A percentile compares a stretch with the other conserved stretches of the same genome.
phyloP scores from a whole-genome alignment of 2,113 vertebrate genomes.

The Chaetops frenatus region DNA sequence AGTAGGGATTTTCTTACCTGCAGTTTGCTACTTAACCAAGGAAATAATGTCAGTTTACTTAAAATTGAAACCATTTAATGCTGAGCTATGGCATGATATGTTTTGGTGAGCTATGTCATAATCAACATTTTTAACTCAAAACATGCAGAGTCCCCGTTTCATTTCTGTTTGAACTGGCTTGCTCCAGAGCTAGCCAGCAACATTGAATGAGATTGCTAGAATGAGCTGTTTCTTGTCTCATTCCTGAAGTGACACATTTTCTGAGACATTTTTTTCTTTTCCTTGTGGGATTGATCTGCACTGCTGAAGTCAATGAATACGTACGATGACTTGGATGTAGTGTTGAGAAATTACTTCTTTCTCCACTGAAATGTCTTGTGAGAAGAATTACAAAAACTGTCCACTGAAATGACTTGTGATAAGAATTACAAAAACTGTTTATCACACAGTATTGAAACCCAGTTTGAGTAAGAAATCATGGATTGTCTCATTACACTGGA shows the following conservation, averaged over 20 bases:
- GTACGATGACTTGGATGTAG: not conserved
- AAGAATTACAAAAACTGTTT: not conserved
- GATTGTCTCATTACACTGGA: not conserved
- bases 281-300: not conserved
- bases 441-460: not conserved
- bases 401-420: not conserved
- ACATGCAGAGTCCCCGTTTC: not conserved
- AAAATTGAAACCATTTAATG: not conserved
- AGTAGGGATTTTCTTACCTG: not conserved
- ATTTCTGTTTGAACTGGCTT: not conserved
- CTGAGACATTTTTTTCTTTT: not conserved
- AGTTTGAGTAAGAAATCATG: not conserved
- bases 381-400: not conserved
- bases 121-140: not conserved
- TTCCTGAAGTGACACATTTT: not conserved
- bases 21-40: not conserved
- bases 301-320: not conserved
- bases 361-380: not conserved
- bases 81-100: not conserved
- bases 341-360: conserved; percentile 11
- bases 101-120: not conserved
- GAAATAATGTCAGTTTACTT: not conserved
- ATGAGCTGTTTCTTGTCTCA: not conserved
- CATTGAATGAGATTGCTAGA: not conserved
- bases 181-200: not conserved